Conservation (phyloP, 2,888 invertebrate genomes). For the Drosophila kambysellisi region DNA sequence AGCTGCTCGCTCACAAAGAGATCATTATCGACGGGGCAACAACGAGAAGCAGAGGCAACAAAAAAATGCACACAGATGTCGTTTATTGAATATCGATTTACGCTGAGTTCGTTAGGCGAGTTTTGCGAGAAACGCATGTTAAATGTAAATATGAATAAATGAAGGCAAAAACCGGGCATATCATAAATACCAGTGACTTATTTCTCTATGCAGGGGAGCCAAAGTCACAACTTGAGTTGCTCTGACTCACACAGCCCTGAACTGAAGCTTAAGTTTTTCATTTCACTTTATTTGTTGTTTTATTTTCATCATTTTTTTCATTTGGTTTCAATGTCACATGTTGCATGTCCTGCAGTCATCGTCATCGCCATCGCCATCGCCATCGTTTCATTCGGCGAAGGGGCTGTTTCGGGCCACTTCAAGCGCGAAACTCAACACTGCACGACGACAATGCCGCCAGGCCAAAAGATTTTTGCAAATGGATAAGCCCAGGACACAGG, state of each 20-base stretch:
- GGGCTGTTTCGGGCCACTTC: conserved; percentile 64
- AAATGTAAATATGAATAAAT: conserved; percentile 81
- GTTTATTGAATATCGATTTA: conserved; percentile 83
- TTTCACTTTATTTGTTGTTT: not conserved
- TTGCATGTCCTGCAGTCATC: conserved; percentile 71
- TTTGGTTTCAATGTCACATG: conserved; percentile 79
- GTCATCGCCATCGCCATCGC: conserved; percentile 10
- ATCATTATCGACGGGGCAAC: conserved; percentile 69
- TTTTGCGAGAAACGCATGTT: conserved; percentile 64
- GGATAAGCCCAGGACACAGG: conserved; percentile 59
- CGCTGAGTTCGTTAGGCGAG: conserved; percentile 73
- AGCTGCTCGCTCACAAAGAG: conserved; percentile 57
- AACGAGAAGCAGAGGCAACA: conserved; percentile 4
- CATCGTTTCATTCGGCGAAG: not conserved
- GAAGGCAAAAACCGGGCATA: conserved; percentile 44
- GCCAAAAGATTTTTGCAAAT: conserved; percentile 62
- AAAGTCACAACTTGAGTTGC: conserved; percentile 4
- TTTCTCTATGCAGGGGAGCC: not conserved
- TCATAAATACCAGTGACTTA: conserved; percentile 48
- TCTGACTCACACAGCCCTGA: conserved; percentile 18
- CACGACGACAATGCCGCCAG: conserved; percentile 47
- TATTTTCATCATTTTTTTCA: conserved; percentile 1
- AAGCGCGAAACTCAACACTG: conserved; percentile 74
- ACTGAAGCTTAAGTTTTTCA: conserved; percentile 34
- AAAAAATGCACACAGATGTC: conserved; percentile 78